Conservation (phyloP, 1,140 invertebrate species). For the Anagrus nilaparvatae region DNA sequence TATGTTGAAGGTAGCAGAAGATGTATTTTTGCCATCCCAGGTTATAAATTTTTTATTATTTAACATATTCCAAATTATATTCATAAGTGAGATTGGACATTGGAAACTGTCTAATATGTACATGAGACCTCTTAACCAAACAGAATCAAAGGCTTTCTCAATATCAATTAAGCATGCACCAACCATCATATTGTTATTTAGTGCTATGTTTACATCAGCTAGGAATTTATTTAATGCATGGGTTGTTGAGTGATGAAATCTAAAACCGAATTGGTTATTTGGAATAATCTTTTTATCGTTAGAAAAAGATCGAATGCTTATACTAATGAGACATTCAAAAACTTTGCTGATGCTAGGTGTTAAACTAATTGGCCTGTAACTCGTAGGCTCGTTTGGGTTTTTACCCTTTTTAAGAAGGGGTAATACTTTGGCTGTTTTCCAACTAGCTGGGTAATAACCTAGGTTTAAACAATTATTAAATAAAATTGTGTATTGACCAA, state of each 20-base stretch:
- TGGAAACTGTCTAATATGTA: slow-evolving; percentile 16
- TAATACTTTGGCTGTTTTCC: slow-evolving; percentile 20
- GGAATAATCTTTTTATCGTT: slow-evolving; percentile 18
- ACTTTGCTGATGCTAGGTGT: neutral
- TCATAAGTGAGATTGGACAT: slow-evolving; percentile 9
- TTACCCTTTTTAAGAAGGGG: slow-evolving; percentile 19
- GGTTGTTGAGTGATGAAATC: slow-evolving; percentile 7
- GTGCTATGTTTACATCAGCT: slow-evolving; percentile 4
- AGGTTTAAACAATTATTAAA: slow-evolving; percentile 14
- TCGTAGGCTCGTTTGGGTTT: neutral
- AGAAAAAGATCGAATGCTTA: too few species aligned
- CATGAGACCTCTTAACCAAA: slow-evolving; percentile 25
- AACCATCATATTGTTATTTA: slow-evolving; percentile 16
- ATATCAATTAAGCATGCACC: slow-evolving; percentile 24
- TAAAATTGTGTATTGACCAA: slow-evolving; percentile 1
- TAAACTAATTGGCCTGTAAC: neutral
- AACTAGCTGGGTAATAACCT: slow-evolving; percentile 15
- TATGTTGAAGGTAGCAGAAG: neutral
- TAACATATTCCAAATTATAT: slow-evolving; percentile 15
- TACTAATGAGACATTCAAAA: neutral
- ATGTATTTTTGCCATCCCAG: neutral
- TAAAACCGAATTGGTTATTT: slow-evolving; percentile 17
- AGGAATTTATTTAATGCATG: slow-evolving; percentile 13
- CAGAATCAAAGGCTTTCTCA: slow-evolving; percentile 26
- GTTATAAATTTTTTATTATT: slow-evolving; percentile 5